Evolutionary conservation across 2,113 vertebrate genomes (phyloP), one percentile per base, ranked within the genome.

Genomic region (Otis tarda): DNA sequence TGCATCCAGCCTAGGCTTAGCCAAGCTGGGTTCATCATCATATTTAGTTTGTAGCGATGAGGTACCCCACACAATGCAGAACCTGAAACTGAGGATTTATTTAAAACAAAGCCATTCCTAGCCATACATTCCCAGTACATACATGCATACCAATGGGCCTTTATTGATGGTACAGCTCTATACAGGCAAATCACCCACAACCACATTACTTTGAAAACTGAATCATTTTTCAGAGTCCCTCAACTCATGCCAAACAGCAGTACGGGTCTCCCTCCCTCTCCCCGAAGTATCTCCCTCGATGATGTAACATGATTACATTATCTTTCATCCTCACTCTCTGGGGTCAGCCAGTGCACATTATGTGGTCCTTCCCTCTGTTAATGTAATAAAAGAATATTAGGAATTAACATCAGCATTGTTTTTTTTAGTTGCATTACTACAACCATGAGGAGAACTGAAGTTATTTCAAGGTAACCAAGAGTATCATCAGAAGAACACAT

Each of bases 311-410:
- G 9, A 23, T 21, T 24, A 75, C 19, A 6, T 9, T 20, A 17
- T 20, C 50, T 56, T 83, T 37, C 53, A 69, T 45, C 8, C 56
- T 74, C 2, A 0, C 7, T 8, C 28, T 45, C 67, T 20, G 9
- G 16, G 52, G 41, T 55, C 47, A 45, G 37, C 5, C 27, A 60
- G 14, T 3, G 16, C 6, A 43, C 10, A 21, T 35, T 14, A 43
- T 3, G 4, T 12, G 5, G 2, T 25, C 63, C 61, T 78, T 63
- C 30, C 28, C 20, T 21, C 39, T 27, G 35, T 43, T 35, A 71
- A 37, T 1, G 0, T 16, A 68, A 73, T 0, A 69, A 69, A 2
- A 20, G 15, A 80, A 5, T 14, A 49, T 3, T 3, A 61, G 7
- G 19, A 15, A 21, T 45, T 47, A 67, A 57, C 22, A 37, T 3